phyloP scores from a whole-genome alignment of 2,888 invertebrate species.

The Nudaria mundana region DNA sequence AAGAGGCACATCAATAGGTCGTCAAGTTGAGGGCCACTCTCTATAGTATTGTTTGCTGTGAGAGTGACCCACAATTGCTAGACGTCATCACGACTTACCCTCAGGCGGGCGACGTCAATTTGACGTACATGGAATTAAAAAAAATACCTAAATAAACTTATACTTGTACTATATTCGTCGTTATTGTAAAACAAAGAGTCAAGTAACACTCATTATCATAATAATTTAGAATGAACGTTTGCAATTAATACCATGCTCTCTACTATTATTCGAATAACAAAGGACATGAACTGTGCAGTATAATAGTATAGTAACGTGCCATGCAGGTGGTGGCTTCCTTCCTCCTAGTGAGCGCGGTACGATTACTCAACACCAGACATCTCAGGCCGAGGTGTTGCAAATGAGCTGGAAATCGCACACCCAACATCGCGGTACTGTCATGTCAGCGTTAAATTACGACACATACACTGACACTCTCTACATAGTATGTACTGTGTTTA shows the following conservation, averaged over 20 bases:
- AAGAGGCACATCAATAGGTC: too few relatives aligned
- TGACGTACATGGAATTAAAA: too few relatives aligned
- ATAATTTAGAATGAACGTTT: constrained; percentile 32
- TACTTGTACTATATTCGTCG: too few relatives aligned
- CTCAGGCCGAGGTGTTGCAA: constrained; percentile 18
- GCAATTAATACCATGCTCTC: constrained; percentile 46
- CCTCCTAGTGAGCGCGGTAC: constrained; percentile 27
- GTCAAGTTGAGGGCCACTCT: too few relatives aligned
- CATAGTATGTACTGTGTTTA: constrained; percentile 16
- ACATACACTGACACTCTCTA: constrained; percentile 17
- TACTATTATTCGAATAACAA: constrained; percentile 68
- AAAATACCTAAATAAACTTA: too few relatives aligned
- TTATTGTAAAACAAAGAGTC: too few relatives aligned
- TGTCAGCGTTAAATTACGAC: constrained; percentile 26
- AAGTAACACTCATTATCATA: constrained; percentile 27
- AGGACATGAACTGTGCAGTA: constrained; percentile 60
- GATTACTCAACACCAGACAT: constrained; percentile 41
- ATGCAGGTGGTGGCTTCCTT: constrained; percentile 33
- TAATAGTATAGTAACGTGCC: constrained; percentile 50
- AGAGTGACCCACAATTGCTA: too few relatives aligned
- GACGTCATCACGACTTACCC: too few relatives aligned
- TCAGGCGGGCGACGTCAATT: too few relatives aligned
- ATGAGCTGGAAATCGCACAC: constrained; percentile 20
- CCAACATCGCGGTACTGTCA: constrained; percentile 4
- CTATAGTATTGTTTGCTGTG: too few relatives aligned